Evolutionary conservation across 2,888 invertebrate species (phyloP).

Genomic region (Salpingus planirostris): DNA sequence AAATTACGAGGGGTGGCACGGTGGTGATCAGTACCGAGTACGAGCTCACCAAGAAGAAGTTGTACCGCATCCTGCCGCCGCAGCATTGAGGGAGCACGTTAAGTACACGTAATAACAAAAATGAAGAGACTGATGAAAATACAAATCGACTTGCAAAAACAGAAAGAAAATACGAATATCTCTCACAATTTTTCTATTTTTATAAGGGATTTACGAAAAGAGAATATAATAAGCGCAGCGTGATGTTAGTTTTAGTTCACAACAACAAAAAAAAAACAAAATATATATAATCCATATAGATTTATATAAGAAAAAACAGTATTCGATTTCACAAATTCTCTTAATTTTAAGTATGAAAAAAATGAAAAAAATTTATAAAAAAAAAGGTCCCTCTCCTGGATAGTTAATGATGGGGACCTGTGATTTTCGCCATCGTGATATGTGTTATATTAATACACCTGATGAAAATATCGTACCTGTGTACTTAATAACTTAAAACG

Average conservation of each 20-base stretch:
- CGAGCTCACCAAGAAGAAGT: constrained; percentile 81
- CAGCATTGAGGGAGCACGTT: too few species aligned
- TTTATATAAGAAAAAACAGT: too few species aligned
- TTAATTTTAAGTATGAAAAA: too few species aligned
- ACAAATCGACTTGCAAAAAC: constrained; percentile 19
- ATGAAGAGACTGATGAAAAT: constrained; percentile 14
- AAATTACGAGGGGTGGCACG: constrained; percentile 74
- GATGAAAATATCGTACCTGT: constrained; percentile 25
- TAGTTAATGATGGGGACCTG: constrained; percentile 9
- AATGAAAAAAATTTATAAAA: too few species aligned
- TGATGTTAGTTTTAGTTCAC: constrained; percentile 32
- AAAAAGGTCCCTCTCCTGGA: too few species aligned
- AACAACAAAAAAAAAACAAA: too few species aligned
- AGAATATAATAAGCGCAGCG: constrained; percentile 30
- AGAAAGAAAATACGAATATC: constrained; percentile 18
- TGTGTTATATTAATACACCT: constrained; percentile 32
- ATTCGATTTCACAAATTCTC: constrained; percentile 4
- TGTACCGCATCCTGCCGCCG: constrained; percentile 55
- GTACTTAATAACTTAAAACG: constrained; percentile 30
- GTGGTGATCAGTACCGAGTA: constrained; percentile 83
- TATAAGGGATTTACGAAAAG: constrained; percentile 18
- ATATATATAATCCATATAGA: too few species aligned
- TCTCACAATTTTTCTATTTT: constrained; percentile 28
- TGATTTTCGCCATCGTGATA: constrained; percentile 17
- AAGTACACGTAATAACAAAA: too few species aligned